Evolutionary conservation across 2,797 vertebrate genomes (phyloP).

Genomic region (Micrastur ruficollis): DNA sequence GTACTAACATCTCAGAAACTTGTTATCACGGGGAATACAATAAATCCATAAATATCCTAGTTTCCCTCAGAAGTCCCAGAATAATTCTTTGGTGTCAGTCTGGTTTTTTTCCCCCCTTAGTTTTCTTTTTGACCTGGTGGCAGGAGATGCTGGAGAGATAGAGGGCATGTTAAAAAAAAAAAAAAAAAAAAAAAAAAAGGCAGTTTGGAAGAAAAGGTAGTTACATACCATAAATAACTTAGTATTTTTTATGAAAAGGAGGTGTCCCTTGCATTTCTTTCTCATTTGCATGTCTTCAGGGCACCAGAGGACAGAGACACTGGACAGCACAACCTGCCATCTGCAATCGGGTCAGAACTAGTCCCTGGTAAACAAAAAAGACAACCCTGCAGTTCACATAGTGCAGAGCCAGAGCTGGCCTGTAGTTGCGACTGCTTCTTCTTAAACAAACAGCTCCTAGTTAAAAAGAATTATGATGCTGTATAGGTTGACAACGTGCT

Average conservation of each 20-base stretch:
- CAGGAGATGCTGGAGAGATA: neutral
- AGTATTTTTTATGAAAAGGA: neutral
- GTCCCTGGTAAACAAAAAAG: neutral
- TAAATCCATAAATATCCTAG: conserved; percentile 39
- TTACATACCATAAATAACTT: neutral
- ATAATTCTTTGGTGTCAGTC: neutral
- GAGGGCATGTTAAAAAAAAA: neutral
- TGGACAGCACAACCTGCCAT: neutral
- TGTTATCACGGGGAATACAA: conserved; percentile 35
- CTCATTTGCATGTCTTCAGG: neutral
- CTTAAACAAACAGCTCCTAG: neutral
- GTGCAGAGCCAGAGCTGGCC: neutral
- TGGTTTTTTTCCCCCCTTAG: neutral
- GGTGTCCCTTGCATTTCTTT: neutral
- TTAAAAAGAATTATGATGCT: neutral
- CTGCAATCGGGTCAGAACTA: neutral
- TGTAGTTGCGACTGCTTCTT: neutral
- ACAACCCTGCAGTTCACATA: neutral
- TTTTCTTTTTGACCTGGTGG: neutral
- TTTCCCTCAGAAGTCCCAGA: neutral
- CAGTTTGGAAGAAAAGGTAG: neutral
- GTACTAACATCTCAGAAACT: conserved; percentile 38
- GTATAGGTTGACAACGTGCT: neutral
- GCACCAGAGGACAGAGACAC: neutral
- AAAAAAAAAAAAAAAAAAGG: neutral